Evolutionary conservation across 2,113 vertebrate genomes (phyloP), one percentile per base, ranked within the genome.

Genomic region (Pseudorasbora parva): DNA sequence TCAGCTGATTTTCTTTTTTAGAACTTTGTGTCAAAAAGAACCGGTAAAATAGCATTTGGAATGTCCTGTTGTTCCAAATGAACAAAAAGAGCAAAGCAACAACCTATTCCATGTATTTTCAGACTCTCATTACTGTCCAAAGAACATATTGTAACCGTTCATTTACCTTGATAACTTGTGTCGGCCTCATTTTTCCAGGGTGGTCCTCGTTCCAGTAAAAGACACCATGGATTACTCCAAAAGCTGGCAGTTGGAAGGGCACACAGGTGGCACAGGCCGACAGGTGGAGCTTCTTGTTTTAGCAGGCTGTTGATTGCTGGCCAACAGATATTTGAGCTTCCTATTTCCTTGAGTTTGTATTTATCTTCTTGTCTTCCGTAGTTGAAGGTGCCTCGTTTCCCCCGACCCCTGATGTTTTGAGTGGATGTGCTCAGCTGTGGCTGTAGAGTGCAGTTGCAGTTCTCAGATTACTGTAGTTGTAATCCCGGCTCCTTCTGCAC

Each of bases 401-500:
- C 49, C 54, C 21, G 47, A 56, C 47, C 33, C n/a, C 45, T 77
- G 27, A 69, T 47, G 51, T n/a, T 41, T 56, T 43, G 51, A 64
- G 75, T 45, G 54, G 17, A 57, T 60, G 30, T 51, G 77, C 51
- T 69, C 30, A 1, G 15, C 64, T 69, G 77, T 76, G 25, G 62
- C 75, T 82, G 80, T 56, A 69, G 71, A 69, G 68, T 60, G 80
- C 62, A 41, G 49, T 83, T 78, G 77, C 59, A 76, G 77, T 79
- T 62, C 27, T 25, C 27, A 79, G 83, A 85, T 88, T 85, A 81
- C 68, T 64, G 73, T 72, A 49, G 83, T 90, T 90, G 88, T 94
- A 93, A 93, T 93, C 93, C 91, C 41, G 88, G 87, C 81, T 92
- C 88, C 87, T 92, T 86, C 88, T 88, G 79, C 92, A 84, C 91